phyloP scores from a whole-genome alignment of 2,797 vertebrate species.

The Brotula barbata region DNA sequence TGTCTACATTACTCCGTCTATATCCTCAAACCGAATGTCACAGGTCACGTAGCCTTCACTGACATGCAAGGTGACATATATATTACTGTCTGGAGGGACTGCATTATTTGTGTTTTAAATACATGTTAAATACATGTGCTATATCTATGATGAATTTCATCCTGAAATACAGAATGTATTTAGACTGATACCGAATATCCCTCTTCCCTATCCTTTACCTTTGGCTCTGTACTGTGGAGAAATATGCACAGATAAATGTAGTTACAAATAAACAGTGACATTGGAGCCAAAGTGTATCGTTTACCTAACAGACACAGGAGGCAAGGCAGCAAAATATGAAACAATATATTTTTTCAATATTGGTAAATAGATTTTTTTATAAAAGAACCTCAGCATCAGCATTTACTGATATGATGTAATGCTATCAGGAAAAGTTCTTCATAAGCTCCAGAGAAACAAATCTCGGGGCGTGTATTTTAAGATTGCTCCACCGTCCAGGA shows the following conservation, averaged over 20 bases:
- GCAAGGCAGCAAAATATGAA: slow-evolving; percentile 21
- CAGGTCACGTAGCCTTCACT: slow-evolving; percentile 57
- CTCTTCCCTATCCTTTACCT: slow-evolving; percentile 10
- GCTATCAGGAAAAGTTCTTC: slow-evolving; percentile 60
- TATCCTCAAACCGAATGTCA: slow-evolving; percentile 66
- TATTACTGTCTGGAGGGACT: slow-evolving; percentile 54
- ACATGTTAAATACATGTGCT: no score
- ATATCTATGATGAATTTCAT: slow-evolving; percentile 3
- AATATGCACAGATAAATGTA: slow-evolving; percentile 20
- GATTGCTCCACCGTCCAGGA: slow-evolving; percentile 41
- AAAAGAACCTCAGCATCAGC: slow-evolving; percentile 40
- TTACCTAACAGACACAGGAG: slow-evolving; percentile 30
- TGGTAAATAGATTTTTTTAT: slow-evolving; percentile 13
- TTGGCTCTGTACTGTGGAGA: slow-evolving; percentile 16
- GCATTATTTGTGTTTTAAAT: slow-evolving; percentile 5
- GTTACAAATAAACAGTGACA: slow-evolving; percentile 43
- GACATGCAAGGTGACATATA: slow-evolving; percentile 65
- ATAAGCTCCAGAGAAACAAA: slow-evolving; percentile 51
- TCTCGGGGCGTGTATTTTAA: slow-evolving; percentile 71
- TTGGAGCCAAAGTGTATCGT: slow-evolving; percentile 38
- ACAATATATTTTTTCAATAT: slow-evolving; percentile 10
- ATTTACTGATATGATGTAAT: slow-evolving; percentile 49
- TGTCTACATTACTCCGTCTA: slow-evolving; percentile 62
- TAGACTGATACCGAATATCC: slow-evolving; percentile 39
- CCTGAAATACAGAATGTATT: slow-evolving; percentile 36